Evolutionary conservation across 2,797 vertebrate genomes (phyloP), one percentile per base, ranked within the genome.

Genomic region (Lithobates pipiens): DNA sequence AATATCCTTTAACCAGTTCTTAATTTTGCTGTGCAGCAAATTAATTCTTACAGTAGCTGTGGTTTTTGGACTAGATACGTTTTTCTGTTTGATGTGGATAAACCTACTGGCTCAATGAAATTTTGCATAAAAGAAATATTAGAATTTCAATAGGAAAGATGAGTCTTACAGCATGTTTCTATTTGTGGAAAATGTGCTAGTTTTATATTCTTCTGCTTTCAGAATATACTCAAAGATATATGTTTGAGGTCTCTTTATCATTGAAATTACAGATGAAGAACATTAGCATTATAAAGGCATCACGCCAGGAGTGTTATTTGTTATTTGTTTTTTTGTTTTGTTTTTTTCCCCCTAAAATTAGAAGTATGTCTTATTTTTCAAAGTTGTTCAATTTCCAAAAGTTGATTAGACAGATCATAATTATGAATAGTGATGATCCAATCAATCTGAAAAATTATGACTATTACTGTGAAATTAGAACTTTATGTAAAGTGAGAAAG

Each of bases 391-490:
- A 2, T 67, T 86, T 79, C 85, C 79, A 77, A 86, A 81, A 63
- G n/a, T 65, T 76, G 78, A 86, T 81, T 81, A 86, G 65, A 81
- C 80, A 76, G 44, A 44, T 50, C 65, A 65, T 82, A 86, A 86
- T 86, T 86, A 81, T 86, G 84, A 86, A 82, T 77, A 86, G 73
- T n/a, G 34, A 82, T 86, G 79, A 86, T 86, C 73, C 85, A 82
- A 82, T 86, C 85, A 86, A 71, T 77, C 73, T 86, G 73, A 86
- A 86, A 86, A 86, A 82, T 80, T 80, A 86, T 86, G 74, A 82
- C 85, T 77, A 86, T 86, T 82, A 82, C 85, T 76, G 50, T 76
- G 73, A 81, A 86, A 86, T 86, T 86, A 86, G 84, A 81, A 86
- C 65, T 82, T 85, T 81, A 85, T 85, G 84, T 70, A 76, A 81